Evolutionary conservation across 2,888 invertebrate species (phyloP).

Genomic region (Pollenia amentaria): DNA sequence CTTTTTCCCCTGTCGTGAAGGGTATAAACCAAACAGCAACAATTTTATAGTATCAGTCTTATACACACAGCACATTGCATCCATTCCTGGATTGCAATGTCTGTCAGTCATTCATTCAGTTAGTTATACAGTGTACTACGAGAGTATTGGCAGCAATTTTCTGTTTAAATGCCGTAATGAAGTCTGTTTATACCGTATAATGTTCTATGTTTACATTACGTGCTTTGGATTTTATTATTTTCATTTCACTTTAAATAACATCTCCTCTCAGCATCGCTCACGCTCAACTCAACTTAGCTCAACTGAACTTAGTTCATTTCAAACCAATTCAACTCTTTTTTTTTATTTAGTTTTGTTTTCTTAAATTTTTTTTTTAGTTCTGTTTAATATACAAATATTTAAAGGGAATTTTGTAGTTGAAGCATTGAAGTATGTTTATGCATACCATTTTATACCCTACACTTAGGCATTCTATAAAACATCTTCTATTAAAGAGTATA

Average conservation of each 20-base stretch:
- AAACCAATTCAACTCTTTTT: constrained; percentile 37
- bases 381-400: constrained; percentile 47
- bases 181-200: constrained; percentile 84
- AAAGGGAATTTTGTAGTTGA: background rate
- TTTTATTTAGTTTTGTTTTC: constrained; percentile 28
- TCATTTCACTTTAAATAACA: constrained; percentile 51
- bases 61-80: constrained; percentile 48
- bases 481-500: background rate
- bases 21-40: constrained; percentile 5
- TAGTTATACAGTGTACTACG: constrained; percentile 29
- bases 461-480: background rate
- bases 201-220: constrained; percentile 83
- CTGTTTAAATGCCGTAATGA: constrained; percentile 84
- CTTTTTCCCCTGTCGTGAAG: too few species aligned
- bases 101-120: constrained; percentile 38
- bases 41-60: background rate
- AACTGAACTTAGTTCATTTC: constrained; percentile 48
- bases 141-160: constrained; percentile 77
- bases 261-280: constrained; percentile 18
- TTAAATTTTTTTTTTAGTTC: constrained; percentile 16
- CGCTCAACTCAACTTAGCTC: constrained; percentile 12
- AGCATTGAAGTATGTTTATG: background rate
- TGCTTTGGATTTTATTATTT: constrained; percentile 82
- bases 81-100: constrained; percentile 51
- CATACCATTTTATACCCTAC: background rate